Base-by-base conservation (phyloP, 2,888 invertebrate genomes). In the Corbicula japonica region DNA sequence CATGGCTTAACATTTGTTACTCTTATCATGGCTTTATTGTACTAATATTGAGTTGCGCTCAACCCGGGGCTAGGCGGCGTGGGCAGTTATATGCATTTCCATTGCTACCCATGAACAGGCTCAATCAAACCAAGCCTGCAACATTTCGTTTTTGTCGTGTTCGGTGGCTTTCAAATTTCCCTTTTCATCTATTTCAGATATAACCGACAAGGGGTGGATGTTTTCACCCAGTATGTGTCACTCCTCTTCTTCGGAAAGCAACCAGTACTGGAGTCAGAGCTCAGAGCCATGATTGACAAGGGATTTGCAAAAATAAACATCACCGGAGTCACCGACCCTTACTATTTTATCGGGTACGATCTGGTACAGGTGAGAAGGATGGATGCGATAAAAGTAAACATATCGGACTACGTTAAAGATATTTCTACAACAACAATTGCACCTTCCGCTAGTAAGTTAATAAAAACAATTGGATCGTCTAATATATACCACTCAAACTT, bases 211-310 rank as follows among this genome's bases (percentile, higher is more conserved):
- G 12, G 23, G 15, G 12, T 32, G n/a, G 35, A 32, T 18, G 35
- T n/a, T 32, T 26, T 56, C 32, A 41, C 30, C 28, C 54, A 56
- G 15, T 52, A 38, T 8, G 46, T 63, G 0, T 76, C 69, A 2
- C 32, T 76, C n/a, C 46, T 76, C 26, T 76, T 76, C 32, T 18
- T 34, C 15, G 69, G 41, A 2, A 73, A n/a, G n/a, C 58, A 68
- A 58, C 78, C 78, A 18, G 34, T 78, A 4, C 18, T 77, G 5
- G n/a, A 23, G 1, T n/a, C 10, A 18, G 73, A 72, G 15, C n/a
- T 73, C 21, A 2, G 5, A 18, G 35, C 21, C 10, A n/a, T 54
- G 1, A 32, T 75, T 34, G 44, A 50, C 8, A 4, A 48, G 2
- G 50, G 60, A 30, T 72, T 62, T 56, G 12, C n/a, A 26, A 18